Conservation (phyloP, 2,113 vertebrate genomes). For the Chaenocephalus aceratus region DNA sequence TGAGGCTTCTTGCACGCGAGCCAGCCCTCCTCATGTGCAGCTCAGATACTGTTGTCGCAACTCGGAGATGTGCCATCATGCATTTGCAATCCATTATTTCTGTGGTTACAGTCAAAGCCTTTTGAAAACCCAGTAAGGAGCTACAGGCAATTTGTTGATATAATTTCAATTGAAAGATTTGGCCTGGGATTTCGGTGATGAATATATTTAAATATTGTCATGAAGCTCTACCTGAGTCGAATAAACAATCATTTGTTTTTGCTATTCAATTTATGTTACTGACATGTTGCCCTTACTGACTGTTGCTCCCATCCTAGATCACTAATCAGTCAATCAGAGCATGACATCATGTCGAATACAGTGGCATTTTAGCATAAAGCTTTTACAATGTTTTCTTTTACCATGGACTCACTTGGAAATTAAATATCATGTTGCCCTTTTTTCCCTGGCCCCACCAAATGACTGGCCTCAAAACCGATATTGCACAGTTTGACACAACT, state of each 20-base stretch:
- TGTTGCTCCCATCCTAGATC: background rate
- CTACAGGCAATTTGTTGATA: background rate
- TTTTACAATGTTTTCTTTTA: background rate
- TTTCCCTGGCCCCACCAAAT: background rate
- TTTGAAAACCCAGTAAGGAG: background rate
- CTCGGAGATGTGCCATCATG: slow-evolving; percentile 27
- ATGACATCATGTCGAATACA: background rate
- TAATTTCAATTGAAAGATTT: background rate
- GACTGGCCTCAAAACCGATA: background rate
- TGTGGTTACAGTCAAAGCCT: background rate
- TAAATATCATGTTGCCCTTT: background rate
- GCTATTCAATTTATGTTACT: background rate
- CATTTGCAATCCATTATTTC: slow-evolving; percentile 36
- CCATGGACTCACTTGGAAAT: background rate
- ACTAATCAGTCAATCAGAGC: background rate
- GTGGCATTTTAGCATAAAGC: background rate
- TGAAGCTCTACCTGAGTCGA: background rate
- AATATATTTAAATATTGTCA: background rate
- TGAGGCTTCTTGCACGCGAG: slow-evolving; percentile 60
- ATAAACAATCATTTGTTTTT: background rate
- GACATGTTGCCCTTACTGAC: background rate
- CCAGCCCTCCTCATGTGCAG: slow-evolving; percentile 33
- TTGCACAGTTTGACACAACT: background rate
- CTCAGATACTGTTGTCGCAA: slow-evolving; percentile 32
- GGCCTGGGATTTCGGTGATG: background rate